A percentile compares a stretch with the other conserved stretches of the same genome.
phyloP scores from a whole-genome alignment of 2,113 vertebrate genomes.

The Tragulus kanchil region DNA sequence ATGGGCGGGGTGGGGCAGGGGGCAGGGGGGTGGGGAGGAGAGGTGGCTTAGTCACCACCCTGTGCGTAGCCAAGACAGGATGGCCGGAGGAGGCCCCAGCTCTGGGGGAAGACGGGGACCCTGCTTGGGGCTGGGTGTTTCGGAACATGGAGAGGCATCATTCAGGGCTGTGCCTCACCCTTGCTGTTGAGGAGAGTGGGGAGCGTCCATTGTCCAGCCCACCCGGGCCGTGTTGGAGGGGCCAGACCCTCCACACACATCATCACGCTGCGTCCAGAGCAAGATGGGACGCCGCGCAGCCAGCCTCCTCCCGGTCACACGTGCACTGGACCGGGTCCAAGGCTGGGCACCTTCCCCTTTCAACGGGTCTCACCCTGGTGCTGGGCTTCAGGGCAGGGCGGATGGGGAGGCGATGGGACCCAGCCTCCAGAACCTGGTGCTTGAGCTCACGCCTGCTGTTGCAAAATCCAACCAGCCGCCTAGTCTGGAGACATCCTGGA shows the following conservation, averaged over 20 bases:
- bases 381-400: background rate
- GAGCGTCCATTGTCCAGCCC: background rate
- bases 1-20: background rate
- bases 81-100: background rate
- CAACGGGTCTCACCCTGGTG: background rate
- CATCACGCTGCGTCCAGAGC: background rate
- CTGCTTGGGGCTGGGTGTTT: background rate
- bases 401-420: background rate
- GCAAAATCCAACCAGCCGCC: background rate
- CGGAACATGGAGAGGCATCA: rapidly evolving
- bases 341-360: too few species aligned
- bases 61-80: background rate
- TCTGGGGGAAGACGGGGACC: background rate
- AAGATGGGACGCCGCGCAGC: background rate
- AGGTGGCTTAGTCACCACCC: rapidly evolving
- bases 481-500: background rate
- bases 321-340: rapidly evolving
- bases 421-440: rapidly evolving
- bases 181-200: background rate
- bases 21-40: background rate
- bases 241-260: rapidly evolving
- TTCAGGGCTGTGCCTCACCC: background rate
- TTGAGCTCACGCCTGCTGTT: background rate
- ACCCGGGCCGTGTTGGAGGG: rapidly evolving
- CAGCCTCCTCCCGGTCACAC: too few species aligned